Base-by-base conservation (phyloP, 2,113 vertebrate genomes). In the Nipponia nippon region DNA sequence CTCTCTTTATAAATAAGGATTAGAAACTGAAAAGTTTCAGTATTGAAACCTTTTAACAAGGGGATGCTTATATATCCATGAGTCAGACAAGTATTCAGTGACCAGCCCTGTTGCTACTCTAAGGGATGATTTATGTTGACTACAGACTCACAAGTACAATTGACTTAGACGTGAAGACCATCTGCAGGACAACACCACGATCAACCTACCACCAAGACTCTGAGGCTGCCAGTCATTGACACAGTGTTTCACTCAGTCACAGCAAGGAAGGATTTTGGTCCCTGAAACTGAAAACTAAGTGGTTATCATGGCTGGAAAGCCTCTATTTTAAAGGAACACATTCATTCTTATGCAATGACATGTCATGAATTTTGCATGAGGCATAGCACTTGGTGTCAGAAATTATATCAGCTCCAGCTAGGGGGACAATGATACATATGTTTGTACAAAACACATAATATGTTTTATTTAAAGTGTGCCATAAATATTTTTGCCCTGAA, bases 391-490 rank as follows among this genome's bases (percentile, higher is more conserved):
- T 77, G 87, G 94, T 98, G 97, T 98, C 97, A 98, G 96, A 96
- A 97, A 97, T 97, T 98, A 94, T 97, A 98, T 96, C 97, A 92
- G 95, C 95, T 97, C 96, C 97, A 97, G 97, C 65, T 26, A 97
- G 96, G 94, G 95, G 97, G 97, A 98, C 97, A 97, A 94, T 97
- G 97, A 98, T 98, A 98, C 97, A 97, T 97, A 98, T 97, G 98
- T 98, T 98, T 96, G 97, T 98, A 98, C 97, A 97, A 97, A 97
- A 97, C 95, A 97, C 93, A 92, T 98, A 97, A 95, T 98, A 98
- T 98, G 97, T 98, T 98, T 98, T 98, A 98, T 98, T 98, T 98
- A 98, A 98, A 97, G 96, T 95, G 87, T 96, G 96, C 94, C 96
- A 98, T 98, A 97, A 98, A 97, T 97, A 98, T 97, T 96, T 98